phyloP scores from a whole-genome alignment of 2,113 vertebrate species.

The Peromyscus leucopus region DNA sequence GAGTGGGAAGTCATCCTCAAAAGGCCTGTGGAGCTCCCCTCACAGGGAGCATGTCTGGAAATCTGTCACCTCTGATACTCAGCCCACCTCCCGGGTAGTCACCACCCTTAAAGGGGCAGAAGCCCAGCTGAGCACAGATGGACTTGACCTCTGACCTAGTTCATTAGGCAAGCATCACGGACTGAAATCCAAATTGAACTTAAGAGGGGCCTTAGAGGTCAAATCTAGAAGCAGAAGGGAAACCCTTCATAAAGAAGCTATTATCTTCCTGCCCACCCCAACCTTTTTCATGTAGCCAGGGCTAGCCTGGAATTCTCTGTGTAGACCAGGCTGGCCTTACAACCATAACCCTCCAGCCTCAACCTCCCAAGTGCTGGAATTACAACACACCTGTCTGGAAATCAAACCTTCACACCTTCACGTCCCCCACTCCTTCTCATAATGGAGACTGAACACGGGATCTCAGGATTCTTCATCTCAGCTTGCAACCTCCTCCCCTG shows the following conservation, averaged over 20 bases:
- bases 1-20: background rate
- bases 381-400: background rate
- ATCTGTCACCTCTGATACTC: background rate
- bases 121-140: background rate
- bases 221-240: background rate
- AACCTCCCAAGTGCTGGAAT: background rate
- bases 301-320: background rate
- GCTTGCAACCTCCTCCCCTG: background rate
- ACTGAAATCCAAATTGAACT: background rate
- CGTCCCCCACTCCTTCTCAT: background rate
- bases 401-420: background rate
- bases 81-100: background rate
- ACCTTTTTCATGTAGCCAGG: background rate
- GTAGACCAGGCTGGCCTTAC: background rate
- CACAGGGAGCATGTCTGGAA: background rate
- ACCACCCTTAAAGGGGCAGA: background rate
- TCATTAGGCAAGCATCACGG: background rate
- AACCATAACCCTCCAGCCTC: background rate
- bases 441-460: background rate
- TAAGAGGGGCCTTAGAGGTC: background rate
- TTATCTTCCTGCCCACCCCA: background rate
- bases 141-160: conserved; percentile 13
- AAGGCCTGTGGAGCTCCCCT: background rate
- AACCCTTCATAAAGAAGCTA: background rate
- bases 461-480: background rate